phyloP scores from a whole-genome alignment of 2,888 invertebrate species.

The Empis livida region DNA sequence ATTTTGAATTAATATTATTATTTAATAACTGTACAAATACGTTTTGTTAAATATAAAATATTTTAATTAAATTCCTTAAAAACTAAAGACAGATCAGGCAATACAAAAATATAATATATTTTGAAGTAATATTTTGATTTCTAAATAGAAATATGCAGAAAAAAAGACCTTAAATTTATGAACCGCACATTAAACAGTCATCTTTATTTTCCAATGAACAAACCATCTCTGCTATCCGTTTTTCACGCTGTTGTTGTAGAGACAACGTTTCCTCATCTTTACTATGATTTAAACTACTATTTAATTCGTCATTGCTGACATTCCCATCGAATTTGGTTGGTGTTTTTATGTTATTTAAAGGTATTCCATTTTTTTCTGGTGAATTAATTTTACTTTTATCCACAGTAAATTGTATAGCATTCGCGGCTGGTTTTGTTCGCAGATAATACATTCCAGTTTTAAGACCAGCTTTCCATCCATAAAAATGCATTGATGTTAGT shows the following conservation, averaged over 20 bases:
- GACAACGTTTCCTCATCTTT: conserved; percentile 28
- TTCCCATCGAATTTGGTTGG: conserved; percentile 24
- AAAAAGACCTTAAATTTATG: conserved; percentile 36
- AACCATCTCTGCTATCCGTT: conserved; percentile 60
- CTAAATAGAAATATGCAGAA: too few relatives aligned
- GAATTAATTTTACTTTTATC: conserved; percentile 42
- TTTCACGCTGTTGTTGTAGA: conserved; percentile 23
- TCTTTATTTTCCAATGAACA: conserved; percentile 83
- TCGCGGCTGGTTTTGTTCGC: conserved; percentile 81
- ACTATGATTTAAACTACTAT: background rate
- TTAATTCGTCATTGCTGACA: conserved; percentile 19
- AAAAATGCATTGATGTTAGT: conserved; percentile 90
- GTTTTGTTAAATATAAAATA: too few relatives aligned
- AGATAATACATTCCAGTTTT: conserved; percentile 97
- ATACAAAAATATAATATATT: too few relatives aligned
- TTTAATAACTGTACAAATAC: too few relatives aligned
- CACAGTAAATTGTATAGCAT: conserved; percentile 91
- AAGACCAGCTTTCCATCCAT: conserved; percentile 87
- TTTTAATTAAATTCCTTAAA: too few relatives aligned
- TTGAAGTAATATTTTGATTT: too few relatives aligned
- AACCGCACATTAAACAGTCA: conserved; percentile 76
- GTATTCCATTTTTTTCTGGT: conserved; percentile 5
- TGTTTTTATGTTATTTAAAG: conserved; percentile 3
- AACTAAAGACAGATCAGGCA: too few relatives aligned
- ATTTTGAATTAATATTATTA: too few relatives aligned